These are phyloP conservation scores for Lithophane leautieri DNA, from an alignment of 2,888 invertebrate genomes.

Conservation along the genomic window DNA sequence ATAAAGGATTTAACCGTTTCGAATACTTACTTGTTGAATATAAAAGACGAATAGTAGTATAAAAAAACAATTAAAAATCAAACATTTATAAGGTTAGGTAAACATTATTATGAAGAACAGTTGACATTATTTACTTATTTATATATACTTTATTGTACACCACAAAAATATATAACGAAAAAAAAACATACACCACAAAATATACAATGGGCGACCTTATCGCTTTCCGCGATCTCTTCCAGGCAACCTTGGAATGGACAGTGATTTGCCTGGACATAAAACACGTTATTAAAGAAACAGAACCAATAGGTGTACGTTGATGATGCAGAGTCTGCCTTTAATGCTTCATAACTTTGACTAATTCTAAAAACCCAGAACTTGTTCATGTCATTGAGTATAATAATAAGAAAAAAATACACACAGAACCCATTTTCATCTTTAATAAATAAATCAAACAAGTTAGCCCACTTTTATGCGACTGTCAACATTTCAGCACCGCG, in stretches of 20 bases:
- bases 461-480: conserved; percentile 43
- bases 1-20: background rate
- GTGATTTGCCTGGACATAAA: no score
- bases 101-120: no score
- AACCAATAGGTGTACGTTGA: background rate
- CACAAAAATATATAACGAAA: no score
- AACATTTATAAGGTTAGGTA: background rate
- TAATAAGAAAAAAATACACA: background rate
- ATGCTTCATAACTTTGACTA: background rate
- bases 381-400: background rate
- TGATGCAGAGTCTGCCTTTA: background rate
- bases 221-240: no score
- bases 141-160: no score
- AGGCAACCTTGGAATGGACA: no score
- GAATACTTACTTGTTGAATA: background rate
- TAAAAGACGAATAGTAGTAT: background rate
- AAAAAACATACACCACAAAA: no score
- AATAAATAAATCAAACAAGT: conserved; percentile 56
- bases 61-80: no score
- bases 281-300: background rate
- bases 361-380: background rate
- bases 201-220: no score
- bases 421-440: conserved; percentile 25
- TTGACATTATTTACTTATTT: no score
- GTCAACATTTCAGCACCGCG: conserved; percentile 49